Base-by-base conservation (phyloP, 2,888 invertebrate species). In the Globia sparganii region DNA sequence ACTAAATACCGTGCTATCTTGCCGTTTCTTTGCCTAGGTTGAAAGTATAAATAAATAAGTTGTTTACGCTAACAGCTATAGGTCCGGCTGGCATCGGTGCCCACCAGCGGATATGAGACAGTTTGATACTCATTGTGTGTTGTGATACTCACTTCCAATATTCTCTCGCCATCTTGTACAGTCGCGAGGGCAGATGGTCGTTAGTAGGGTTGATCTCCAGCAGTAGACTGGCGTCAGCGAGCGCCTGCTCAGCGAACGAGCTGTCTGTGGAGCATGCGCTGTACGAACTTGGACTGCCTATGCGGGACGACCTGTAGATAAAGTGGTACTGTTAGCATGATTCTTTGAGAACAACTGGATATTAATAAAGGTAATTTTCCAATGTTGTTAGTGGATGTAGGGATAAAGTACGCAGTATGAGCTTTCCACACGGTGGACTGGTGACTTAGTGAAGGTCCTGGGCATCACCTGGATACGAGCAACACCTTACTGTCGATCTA, bases 131-230 rank as follows among this genome's bases (percentile, higher is more conserved):
- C 15, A 15, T 40, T 40, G 13, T 31, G 58, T 28, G 6, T 6
- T 11, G 8, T 34, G 11, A 49, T 72, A 77, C 98, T 97, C 90
- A 98, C 98, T 98, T 98, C 98, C 98, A 98, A 96, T 98, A 98
- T 93, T 98, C 98, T 77, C 98, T 98, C 53, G 98, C 98, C 93
- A 97, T 97, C 94, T 97, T 98, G 94, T 98, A 98, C 82, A 98
- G 97, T 88, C 97, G 97, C 90, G 98, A 97, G 25, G 98, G 98
- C 76, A 98, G 97, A 86, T 97, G 97, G 4, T 97, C 97, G 84
- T 92, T 92, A 18, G 96, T 91, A 25, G 96, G 95, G 80, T 97
- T 92, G 86, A 93, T 84, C 85, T 94, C 91, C 82, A 96, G 91
- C 86, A 96, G 91, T 88, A 93, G 83, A 93, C 96, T 93, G 90